phyloP scores from a whole-genome alignment of 2,888 invertebrate genomes.

The Branchipolynoe longqiensis region DNA sequence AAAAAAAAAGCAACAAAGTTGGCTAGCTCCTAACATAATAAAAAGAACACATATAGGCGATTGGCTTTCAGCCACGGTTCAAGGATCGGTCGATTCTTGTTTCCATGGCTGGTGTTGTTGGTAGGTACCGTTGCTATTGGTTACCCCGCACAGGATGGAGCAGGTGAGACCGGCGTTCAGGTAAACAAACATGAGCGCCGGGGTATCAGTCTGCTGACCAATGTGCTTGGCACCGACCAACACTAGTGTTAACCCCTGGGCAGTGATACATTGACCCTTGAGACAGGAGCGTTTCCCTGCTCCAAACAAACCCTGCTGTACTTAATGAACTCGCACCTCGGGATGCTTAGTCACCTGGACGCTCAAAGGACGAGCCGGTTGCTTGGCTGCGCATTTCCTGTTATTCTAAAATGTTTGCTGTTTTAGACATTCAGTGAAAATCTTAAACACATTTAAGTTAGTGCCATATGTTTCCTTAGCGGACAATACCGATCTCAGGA shows the following conservation, averaged over 20 bases:
- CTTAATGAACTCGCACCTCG: neutral
- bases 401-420: too few relatives aligned
- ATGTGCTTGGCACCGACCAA: slow-evolving; percentile 33
- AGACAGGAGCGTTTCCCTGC: neutral
- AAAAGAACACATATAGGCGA: too few relatives aligned
- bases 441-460: too few relatives aligned
- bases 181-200: slow-evolving; percentile 51
- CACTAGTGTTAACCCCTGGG: slow-evolving; percentile 17
- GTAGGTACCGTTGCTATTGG: slow-evolving; percentile 5
- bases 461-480: too few relatives aligned
- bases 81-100: neutral
- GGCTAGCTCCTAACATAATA: too few relatives aligned
- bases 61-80: too few relatives aligned
- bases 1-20: neutral
- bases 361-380: too few relatives aligned
- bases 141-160: neutral
- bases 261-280: slow-evolving; percentile 9
- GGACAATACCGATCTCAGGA: too few relatives aligned
- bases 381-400: too few relatives aligned
- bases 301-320: slow-evolving; percentile 25
- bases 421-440: too few relatives aligned
- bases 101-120: neutral
- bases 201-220: slow-evolving; percentile 21
- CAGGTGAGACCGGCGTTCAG: slow-evolving; percentile 43
- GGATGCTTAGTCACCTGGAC: neutral